Evolutionary conservation across 1,140 invertebrate species (phyloP), one percentile per base, ranked within the genome.

Genomic region (Eumaeus atala): DNA sequence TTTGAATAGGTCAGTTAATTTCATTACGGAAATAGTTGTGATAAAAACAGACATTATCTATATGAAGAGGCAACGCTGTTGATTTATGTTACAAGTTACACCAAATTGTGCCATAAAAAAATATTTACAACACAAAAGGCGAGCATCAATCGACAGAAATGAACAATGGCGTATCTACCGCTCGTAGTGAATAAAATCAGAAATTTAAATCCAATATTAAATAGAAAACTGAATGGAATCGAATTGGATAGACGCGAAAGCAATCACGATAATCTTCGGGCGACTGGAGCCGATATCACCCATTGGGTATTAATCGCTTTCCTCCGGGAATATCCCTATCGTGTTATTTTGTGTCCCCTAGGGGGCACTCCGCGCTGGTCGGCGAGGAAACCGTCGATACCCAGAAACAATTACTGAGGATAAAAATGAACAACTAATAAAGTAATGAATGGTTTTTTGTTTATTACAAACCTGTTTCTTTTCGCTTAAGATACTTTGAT

Each of bases 251-350:
- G 59, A 67, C 56, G 57, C 54, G 62, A 61, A 59, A 64, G 62
- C 54, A 64, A 67, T 67, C 65, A 64, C 47, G 62, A 64, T 64
- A 67, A 67, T 67, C 65, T 64, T 59, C 51, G 56, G 44, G 38
- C 52, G 56, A 59, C 47, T 51, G 58, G 56, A 64, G 48, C 34
- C 59, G 53, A 61, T 61, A 61, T 44, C 63, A 51, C 61, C 52
- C 56, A 60, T 57, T 62, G 62, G 62, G 59, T 62, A 64, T 64
- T 64, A 71, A 71, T 66, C 63, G 67, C 62, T 61, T 47, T 56
- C 51, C 58, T 61, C 49, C 50, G 49, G 62, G 65, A 61, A 47
- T 57, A 58, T 54, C 59, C 42, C 61, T 62, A 60, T 59, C 62
- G 51, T 55, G 58, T 64, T 67, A 65, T 62, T 57, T 57, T 17